These are phyloP conservation scores for Teleopsis dalmanni DNA, from an alignment of 1,140 invertebrate genomes.

Conservation along the genomic window DNA sequence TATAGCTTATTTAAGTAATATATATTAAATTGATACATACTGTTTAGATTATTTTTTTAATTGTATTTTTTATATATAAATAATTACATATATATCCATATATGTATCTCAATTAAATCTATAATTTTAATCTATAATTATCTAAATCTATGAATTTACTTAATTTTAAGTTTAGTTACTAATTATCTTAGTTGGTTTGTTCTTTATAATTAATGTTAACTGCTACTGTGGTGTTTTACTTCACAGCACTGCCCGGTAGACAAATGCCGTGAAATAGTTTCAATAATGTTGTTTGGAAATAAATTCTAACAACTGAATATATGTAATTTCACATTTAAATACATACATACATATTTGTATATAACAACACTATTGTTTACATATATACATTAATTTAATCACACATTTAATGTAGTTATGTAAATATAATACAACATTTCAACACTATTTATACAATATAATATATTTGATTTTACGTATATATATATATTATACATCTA, in stretches of 20 bases:
- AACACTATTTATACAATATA: too few species aligned
- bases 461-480: too few species aligned
- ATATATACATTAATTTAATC: too few species aligned
- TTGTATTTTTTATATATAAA: neutral
- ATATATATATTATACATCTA: too few species aligned
- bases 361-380: too few species aligned
- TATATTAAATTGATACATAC: neutral
- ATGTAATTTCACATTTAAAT: too few species aligned
- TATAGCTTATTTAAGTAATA: neutral
- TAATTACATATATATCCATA: neutral
- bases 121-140: neutral
- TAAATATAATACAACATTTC: too few species aligned
- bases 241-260: too few species aligned
- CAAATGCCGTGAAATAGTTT: conserved; percentile 14
- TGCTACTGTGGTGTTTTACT: conserved; percentile 17
- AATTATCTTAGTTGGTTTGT: conserved; percentile 5
- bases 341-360: too few species aligned
- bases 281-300: conserved; percentile 2
- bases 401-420: too few species aligned
- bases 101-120: conserved; percentile 6
- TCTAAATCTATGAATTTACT: neutral
- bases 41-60: neutral
- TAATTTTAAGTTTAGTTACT: neutral
- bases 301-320: conserved; percentile 9
- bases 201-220: conserved; percentile 18